Conservation (phyloP, 2,113 vertebrate genomes). For the Colius striatus region DNA sequence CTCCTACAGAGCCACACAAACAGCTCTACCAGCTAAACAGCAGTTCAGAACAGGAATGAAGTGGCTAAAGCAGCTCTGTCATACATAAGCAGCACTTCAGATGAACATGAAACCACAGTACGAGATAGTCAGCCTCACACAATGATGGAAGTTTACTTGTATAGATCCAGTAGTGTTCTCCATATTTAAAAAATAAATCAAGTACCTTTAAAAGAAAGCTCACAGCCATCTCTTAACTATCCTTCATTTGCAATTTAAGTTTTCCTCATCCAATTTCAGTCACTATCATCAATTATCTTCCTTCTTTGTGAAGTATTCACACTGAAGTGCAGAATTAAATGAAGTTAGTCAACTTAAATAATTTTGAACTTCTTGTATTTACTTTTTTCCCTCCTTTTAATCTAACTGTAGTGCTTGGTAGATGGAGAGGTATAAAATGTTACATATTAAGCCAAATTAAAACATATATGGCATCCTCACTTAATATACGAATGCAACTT, state of each 20-base stretch:
- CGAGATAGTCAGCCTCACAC: not conserved
- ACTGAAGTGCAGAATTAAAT: constrained; percentile 41
- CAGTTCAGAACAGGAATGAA: not conserved
- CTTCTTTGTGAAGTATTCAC: constrained; percentile 40
- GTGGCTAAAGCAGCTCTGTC: constrained; percentile 8
- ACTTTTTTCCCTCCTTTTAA: not conserved
- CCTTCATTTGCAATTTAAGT: constrained; percentile 38
- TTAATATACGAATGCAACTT: not conserved
- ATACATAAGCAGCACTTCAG: not conserved
- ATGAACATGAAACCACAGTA: constrained; percentile 20
- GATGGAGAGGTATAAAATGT: constrained; percentile 59
- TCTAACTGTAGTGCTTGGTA: constrained; percentile 43
- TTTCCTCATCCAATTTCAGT: not conserved
- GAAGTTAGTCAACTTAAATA: not conserved
- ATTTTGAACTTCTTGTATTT: constrained; percentile 19
- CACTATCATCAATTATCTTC: not conserved
- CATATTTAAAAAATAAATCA: not conserved
- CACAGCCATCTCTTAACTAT: constrained; percentile 42
- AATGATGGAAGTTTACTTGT: not conserved
- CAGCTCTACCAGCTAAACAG: not conserved
- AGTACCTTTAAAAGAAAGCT: constrained; percentile 51
- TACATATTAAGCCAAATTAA: constrained; percentile 33
- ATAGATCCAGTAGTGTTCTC: not conserved
- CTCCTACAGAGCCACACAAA: not conserved
- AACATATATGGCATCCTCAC: constrained; percentile 2